phyloP scores from a whole-genome alignment of 2,888 invertebrate genomes.

The Rhagonycha fulva region DNA sequence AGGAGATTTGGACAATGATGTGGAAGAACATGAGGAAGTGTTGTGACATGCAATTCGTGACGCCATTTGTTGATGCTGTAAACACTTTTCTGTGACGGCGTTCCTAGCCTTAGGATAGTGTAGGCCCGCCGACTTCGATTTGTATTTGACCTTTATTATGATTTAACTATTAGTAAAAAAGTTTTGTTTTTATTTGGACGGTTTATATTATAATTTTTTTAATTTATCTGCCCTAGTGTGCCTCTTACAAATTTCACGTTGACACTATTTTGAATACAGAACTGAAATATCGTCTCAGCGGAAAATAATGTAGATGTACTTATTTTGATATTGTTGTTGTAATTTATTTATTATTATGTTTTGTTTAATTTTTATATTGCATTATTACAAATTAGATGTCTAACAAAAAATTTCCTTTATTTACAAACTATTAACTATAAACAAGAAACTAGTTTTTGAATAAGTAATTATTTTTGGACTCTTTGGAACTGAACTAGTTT shows the following conservation, averaged over 20 bases:
- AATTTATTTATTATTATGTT: neutral
- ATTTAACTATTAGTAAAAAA: conserved; percentile 15
- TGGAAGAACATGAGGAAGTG: conserved; percentile 63
- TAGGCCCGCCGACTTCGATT: conserved; percentile 39
- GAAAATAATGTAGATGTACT: neutral
- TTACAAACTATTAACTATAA: neutral
- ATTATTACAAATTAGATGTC: neutral
- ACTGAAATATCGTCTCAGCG: neutral
- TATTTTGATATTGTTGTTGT: neutral
- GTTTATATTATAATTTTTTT: neutral
- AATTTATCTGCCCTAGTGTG: conserved; percentile 22
- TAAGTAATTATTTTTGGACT: neutral
- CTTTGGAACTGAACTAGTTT: neutral
- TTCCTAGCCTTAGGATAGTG: conserved; percentile 45
- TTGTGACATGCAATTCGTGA: conserved; percentile 59
- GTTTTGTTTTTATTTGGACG: neutral
- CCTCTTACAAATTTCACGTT: conserved; percentile 15
- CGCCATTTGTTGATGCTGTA: conserved; percentile 57
- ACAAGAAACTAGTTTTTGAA: neutral
- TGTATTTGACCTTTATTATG: conserved; percentile 34
- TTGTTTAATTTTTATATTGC: neutral
- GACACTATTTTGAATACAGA: neutral
- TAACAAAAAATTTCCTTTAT: neutral
- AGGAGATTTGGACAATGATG: conserved; percentile 58
- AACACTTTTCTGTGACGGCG: conserved; percentile 49